Evolutionary conservation across 1,140 invertebrate genomes (phyloP).

Genomic region (Bacillus rossius): DNA sequence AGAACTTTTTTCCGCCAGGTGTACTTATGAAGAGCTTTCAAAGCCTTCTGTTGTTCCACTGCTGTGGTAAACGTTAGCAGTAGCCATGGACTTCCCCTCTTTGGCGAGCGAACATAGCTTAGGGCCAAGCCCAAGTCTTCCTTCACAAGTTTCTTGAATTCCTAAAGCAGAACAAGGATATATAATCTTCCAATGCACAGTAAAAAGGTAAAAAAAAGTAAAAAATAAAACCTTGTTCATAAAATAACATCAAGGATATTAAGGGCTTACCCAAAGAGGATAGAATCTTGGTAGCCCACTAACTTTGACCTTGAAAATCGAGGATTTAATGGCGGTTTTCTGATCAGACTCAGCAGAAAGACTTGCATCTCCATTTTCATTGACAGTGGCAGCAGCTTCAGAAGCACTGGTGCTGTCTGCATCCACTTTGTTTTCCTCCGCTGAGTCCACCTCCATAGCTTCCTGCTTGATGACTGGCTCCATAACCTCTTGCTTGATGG

Average conservation of each 20-base stretch:
- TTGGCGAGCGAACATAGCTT: conserved; percentile 27
- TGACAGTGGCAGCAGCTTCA: conserved; percentile 5
- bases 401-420: not conserved
- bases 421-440: not conserved
- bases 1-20: conserved; percentile 16
- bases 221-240: not conserved
- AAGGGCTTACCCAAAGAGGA: conserved; percentile 23
- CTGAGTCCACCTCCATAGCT: conserved; percentile 4
- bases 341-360: conserved; percentile 1
- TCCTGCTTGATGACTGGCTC: conserved; percentile 4
- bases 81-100: conserved; percentile 26
- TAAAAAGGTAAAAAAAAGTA: too few relatives aligned
- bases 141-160: conserved; percentile 27
- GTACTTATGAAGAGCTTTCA: conserved; percentile 13
- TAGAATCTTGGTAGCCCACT: conserved; percentile 31
- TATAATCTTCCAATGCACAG: not conserved
- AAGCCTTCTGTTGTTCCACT: conserved; percentile 14
- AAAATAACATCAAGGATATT: conserved; percentile 4
- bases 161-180: conserved; percentile 9
- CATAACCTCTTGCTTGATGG: conserved; percentile 4
- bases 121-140: conserved; percentile 25
- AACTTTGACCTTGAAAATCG: conserved; percentile 28
- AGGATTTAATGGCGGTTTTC: not conserved
- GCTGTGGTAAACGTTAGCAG: conserved; percentile 12
- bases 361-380: not conserved